Evolutionary conservation across 2,888 invertebrate species (phyloP).

Genomic region (Anoplius nigerrimus): DNA sequence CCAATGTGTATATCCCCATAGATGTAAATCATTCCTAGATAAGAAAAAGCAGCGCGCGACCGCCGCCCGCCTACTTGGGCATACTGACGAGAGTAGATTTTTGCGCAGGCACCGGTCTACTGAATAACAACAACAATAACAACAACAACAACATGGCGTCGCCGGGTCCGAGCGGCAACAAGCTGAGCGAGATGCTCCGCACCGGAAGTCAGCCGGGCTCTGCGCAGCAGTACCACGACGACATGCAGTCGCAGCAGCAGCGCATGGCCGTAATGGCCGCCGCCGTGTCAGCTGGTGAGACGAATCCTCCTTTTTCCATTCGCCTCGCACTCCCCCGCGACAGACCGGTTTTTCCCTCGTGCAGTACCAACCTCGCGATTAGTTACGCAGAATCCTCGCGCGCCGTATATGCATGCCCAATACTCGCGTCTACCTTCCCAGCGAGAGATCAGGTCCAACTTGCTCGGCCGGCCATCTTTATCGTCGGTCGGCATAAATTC

Average conservation of each 20-base stretch:
- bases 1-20: neutral
- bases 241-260: conserved; percentile 82
- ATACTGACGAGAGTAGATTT: conserved; percentile 74
- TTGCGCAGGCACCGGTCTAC: conserved; percentile 80
- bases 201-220: conserved; percentile 71
- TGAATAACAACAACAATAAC: conserved; percentile 84
- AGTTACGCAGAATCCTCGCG: too few species aligned
- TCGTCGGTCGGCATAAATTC: too few species aligned
- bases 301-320: too few species aligned
- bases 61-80: conserved; percentile 29
- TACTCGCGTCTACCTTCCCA: too few species aligned
- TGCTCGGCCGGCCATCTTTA: too few species aligned
- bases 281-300: conserved; percentile 72
- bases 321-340: too few species aligned
- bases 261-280: conserved; percentile 74
- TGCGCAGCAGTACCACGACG: conserved; percentile 73
- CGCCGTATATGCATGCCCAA: too few species aligned
- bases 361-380: too few species aligned
- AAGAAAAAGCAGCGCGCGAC: conserved; percentile 17
- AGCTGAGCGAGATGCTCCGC: conserved; percentile 73
- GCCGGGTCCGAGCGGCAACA: conserved; percentile 72
- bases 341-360: too few species aligned
- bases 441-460: too few species aligned
- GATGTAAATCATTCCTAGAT: conserved; percentile 9
- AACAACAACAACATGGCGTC: conserved; percentile 79